These are phyloP conservation scores for Meiosimyza decipiens DNA, from an alignment of 2,888 invertebrate genomes.

Conservation along the genomic window DNA sequence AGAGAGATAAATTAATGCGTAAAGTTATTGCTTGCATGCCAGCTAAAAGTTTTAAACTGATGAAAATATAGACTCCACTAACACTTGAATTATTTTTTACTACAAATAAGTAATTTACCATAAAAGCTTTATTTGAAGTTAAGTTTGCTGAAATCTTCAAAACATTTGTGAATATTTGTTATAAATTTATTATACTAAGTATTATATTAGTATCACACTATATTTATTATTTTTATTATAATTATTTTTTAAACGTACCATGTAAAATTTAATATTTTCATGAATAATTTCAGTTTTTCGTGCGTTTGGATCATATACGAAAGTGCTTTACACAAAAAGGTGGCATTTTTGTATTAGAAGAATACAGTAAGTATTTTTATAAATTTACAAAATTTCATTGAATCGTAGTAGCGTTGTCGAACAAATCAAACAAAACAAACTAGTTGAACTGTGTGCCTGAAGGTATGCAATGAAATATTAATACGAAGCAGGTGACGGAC, in stretches of 20 bases:
- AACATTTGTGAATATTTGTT: neutral
- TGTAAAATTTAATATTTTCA: constrained; percentile 17
- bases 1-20: neutral
- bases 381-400: neutral
- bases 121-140: neutral
- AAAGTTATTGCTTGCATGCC: no score
- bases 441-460: no score
- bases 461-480: no score
- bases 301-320: constrained; percentile 97
- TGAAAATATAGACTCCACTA: neutral
- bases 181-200: constrained; percentile 8
- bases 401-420: neutral
- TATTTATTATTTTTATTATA: neutral
- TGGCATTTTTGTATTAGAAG: constrained; percentile 98
- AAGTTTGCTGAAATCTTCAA: neutral
- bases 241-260: constrained; percentile 30
- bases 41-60: no score
- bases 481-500: no score
- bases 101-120: constrained; percentile 26
- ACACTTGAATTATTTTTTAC: constrained; percentile 14
- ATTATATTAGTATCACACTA: neutral
- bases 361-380: constrained; percentile 89
- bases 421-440: no score
- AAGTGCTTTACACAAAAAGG: constrained; percentile 99
- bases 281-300: constrained; percentile 91